A percentile compares a stretch with the other conserved stretches of the same genome.
Conservation (phyloP, 2,113 vertebrate species). For the Rutilus rutilus region DNA sequence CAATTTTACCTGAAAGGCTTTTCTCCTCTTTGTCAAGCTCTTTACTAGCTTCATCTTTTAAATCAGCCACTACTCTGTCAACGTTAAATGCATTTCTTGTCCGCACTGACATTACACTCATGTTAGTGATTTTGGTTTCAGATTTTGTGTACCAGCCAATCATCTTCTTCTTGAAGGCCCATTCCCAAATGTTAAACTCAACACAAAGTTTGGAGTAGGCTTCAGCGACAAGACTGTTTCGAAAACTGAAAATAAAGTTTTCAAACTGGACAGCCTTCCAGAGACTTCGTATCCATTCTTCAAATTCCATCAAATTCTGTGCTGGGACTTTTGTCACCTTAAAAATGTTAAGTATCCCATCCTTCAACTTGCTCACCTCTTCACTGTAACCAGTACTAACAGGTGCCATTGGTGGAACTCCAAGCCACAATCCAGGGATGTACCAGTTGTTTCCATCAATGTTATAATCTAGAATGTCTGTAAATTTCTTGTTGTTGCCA, state of each 20-base stretch:
- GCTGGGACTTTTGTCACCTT: not conserved
- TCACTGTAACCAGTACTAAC: conserved; percentile 60
- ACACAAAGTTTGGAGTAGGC: conserved; percentile 54
- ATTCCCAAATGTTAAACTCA: conserved; percentile 55
- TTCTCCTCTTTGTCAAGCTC: conserved; percentile 41
- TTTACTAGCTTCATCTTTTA: not conserved
- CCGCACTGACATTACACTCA: not conserved
- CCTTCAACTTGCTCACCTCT: conserved; percentile 57
- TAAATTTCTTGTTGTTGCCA: conserved; percentile 49
- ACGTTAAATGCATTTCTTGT: not conserved
- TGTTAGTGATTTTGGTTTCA: conserved; percentile 47
- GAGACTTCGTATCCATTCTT: conserved; percentile 39
- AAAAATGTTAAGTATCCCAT: conserved; percentile 47
- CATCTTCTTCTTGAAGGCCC: conserved; percentile 51
- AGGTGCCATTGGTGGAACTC: conserved; percentile 65
- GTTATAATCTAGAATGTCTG: conserved; percentile 64
- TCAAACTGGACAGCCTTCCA: conserved; percentile 59
- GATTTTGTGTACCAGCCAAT: conserved; percentile 23
- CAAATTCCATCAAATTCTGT: conserved; percentile 56
- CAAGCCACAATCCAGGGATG: conserved; percentile 63
- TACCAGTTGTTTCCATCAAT: conserved; percentile 59
- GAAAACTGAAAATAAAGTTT: conserved; percentile 63
- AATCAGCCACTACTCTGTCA: not conserved
- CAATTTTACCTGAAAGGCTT: conserved; percentile 31
- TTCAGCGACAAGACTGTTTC: conserved; percentile 59